Conservation (phyloP, 2,888 invertebrate genomes). For the Nysson spinosus region DNA sequence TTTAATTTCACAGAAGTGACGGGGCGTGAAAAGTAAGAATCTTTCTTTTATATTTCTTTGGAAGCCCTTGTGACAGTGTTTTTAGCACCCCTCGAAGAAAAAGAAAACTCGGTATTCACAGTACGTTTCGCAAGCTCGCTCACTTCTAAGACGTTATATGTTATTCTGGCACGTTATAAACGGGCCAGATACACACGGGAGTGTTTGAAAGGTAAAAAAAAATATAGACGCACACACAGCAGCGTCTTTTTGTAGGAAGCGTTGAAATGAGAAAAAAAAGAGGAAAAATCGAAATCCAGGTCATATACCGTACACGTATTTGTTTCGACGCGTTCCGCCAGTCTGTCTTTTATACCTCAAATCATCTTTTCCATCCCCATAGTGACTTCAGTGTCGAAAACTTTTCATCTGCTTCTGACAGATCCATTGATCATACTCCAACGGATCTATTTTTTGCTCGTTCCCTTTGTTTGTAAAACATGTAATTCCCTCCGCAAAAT, state of each 20-base stretch:
- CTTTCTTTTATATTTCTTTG: background rate
- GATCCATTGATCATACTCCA: slow-evolving; percentile 33
- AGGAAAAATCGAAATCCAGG: slow-evolving; percentile 34
- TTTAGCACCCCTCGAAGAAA: background rate
- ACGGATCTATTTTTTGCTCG: slow-evolving; percentile 5
- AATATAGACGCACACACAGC: slow-evolving; percentile 12
- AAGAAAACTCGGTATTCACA: slow-evolving; percentile 4
- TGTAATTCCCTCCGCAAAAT: background rate
- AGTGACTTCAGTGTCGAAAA: slow-evolving; percentile 49
- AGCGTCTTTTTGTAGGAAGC: slow-evolving; percentile 21
- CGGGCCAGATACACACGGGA: background rate
- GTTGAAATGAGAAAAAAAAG: slow-evolving; percentile 1
- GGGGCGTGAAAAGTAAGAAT: background rate
- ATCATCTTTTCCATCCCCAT: slow-evolving; percentile 41
- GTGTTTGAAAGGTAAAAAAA: background rate
- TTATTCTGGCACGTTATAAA: slow-evolving; percentile 23
- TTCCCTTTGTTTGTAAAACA: background rate
- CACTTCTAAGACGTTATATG: slow-evolving; percentile 5
- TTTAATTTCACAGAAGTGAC: too few relatives aligned
- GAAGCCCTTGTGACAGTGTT: background rate
- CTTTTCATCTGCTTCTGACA: slow-evolving; percentile 48
- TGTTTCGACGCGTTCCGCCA: slow-evolving; percentile 34
- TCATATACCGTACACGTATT: slow-evolving; percentile 32
- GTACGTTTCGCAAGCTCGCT: slow-evolving; percentile 22
- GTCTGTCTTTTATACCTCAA: slow-evolving; percentile 31